Evolutionary conservation across 1,140 invertebrate genomes (phyloP).

Genomic region (Limonius californicus): DNA sequence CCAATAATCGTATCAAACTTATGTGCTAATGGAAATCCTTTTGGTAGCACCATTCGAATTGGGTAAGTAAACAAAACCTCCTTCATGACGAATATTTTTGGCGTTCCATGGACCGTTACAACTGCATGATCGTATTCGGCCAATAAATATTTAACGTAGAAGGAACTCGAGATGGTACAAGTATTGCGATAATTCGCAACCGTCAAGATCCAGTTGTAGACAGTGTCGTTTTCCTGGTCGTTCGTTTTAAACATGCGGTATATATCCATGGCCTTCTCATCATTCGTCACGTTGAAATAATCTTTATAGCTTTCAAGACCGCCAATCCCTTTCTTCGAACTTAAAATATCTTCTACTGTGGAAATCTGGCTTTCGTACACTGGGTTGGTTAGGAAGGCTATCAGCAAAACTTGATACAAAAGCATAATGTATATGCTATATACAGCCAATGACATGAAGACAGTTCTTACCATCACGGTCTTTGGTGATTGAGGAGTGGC

Average conservation of each 20-base stretch:
- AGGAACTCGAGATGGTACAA: slow-evolving; percentile 1
- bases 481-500: slow-evolving; percentile 4
- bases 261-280: neutral
- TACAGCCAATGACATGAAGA: slow-evolving; percentile 50
- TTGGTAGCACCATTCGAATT: slow-evolving; percentile 2
- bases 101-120: neutral
- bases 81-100: slow-evolving; percentile 12
- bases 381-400: slow-evolving; percentile 51
- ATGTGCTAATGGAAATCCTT: slow-evolving; percentile 1
- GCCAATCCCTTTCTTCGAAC: slow-evolving; percentile 16
- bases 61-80: neutral
- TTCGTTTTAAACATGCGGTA: slow-evolving; percentile 1
- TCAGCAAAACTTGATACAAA: slow-evolving; percentile 53
- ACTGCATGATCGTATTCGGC: neutral
- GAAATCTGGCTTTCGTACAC: slow-evolving; percentile 51
- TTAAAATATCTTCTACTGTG: slow-evolving; percentile 45
- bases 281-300: slow-evolving; percentile 8
- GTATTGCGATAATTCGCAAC: neutral
- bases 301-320: slow-evolving; percentile 18
- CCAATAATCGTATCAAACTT: slow-evolving; percentile 7
- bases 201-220: neutral
- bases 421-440: slow-evolving; percentile 52
- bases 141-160: slow-evolving; percentile 16
- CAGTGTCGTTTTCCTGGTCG: slow-evolving; percentile 9
- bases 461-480: slow-evolving; percentile 37